Evolutionary conservation across 2,888 invertebrate genomes (phyloP), one percentile per base, ranked within the genome.

Genomic region (Torymus aiolomorphi): DNA sequence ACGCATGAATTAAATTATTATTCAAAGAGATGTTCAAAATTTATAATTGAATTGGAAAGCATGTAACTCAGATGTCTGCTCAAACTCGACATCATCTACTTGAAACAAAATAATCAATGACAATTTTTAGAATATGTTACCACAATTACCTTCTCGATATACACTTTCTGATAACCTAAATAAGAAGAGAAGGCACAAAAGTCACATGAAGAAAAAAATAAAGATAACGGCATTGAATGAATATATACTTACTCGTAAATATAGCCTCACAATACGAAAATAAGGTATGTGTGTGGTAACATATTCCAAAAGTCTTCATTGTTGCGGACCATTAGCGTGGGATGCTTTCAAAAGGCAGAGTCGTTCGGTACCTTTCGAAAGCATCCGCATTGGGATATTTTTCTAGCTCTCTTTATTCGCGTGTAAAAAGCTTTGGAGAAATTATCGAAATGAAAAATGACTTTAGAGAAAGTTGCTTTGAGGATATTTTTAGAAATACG

Each of bases 321-420:
- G 69, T 59, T 69, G 76, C 62, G 31, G 24, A 59, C 66, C 63
- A 70, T 66, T 67, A 80, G 80, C 61, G 24, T 63, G 49, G 76
- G 89, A 89, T 90, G 89, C 89, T 89, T 88, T 89, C 90, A 89
- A 89, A 89, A 89, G 88, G 88, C 84, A 86, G 83, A 85, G 85
- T 85, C 84, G 76, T 85, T 75, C 85, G 85, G 86, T 88, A 88
- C 89, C 89, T 89, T 90, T 89, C 89, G 89, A 90, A 90, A 90
- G 89, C 89, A 89, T 89, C 89, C 88, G 61, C 63, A 61, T 69
- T 24, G 49, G 61, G 65, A 67, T 67, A 57, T 71, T 76, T 76
- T 76, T 77, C 24, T 69, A 73, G 18, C 14, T 54, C 49, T 66
- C 49, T 57, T 13, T 42, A 57, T 51, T 52, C 42, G 20, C 14